Evolutionary conservation across 2,113 vertebrate genomes (phyloP).

Genomic region (Pseudolaguvia tuberculata): DNA sequence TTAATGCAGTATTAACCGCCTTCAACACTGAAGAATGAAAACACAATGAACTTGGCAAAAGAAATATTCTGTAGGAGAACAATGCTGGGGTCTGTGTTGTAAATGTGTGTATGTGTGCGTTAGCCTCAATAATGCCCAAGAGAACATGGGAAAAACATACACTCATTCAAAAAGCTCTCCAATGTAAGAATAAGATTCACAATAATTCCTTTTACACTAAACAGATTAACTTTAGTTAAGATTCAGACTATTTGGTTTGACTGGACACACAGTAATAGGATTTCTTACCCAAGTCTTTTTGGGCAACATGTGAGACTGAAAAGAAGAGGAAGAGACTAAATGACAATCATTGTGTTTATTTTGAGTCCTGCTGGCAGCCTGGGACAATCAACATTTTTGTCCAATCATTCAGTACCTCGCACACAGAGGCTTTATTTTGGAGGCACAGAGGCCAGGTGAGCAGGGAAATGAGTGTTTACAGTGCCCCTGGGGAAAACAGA

Average conservation of each 20-base stretch:
- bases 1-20: conserved; percentile 7
- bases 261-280: neutral
- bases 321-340: conserved; percentile 52
- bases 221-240: neutral
- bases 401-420: conserved; percentile 5
- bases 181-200: conserved; percentile 9
- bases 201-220: conserved; percentile 12
- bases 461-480: conserved; percentile 30
- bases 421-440: conserved; percentile 54
- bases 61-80: conserved; percentile 15
- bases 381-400: neutral
- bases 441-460: conserved; percentile 45
- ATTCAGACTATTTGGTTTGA: neutral
- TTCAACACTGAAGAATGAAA: neutral
- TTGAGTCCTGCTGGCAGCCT: conserved; percentile 37
- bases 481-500: conserved; percentile 33
- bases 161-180: conserved; percentile 9
- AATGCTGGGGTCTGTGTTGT: conserved; percentile 6
- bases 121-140: neutral
- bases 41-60: neutral
- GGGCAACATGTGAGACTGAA: conserved; percentile 61
- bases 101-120: neutral
- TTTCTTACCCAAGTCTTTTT: conserved; percentile 54
- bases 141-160: conserved; percentile 5
- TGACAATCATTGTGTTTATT: conserved; percentile 59